Conservation (phyloP, 2,113 vertebrate species). For the Oryzias woworae region DNA sequence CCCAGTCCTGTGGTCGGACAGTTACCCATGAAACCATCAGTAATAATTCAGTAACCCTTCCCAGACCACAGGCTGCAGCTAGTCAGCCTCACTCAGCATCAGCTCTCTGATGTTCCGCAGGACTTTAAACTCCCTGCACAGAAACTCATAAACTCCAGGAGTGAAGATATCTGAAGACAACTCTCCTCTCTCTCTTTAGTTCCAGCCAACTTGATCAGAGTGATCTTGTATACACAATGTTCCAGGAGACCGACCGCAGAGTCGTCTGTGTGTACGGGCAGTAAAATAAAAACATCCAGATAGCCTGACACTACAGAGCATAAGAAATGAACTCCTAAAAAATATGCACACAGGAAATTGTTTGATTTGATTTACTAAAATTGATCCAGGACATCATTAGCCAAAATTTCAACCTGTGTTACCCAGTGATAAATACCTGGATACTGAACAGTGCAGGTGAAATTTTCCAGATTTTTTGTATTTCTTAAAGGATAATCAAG, state of each 20-base stretch:
- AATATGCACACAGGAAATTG: too few relatives aligned
- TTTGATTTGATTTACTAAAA: too few relatives aligned
- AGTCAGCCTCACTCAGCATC: conserved; percentile 73
- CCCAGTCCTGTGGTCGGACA: conserved; percentile 75
- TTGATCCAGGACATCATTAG: too few relatives aligned
- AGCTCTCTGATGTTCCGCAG: conserved; percentile 70
- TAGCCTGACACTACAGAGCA: background rate
- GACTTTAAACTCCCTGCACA: conserved; percentile 68
- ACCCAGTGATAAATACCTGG: too few relatives aligned
- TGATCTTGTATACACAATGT: conserved; percentile 6
- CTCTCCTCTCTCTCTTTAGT: conserved; percentile 27
- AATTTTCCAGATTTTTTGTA: too few relatives aligned
- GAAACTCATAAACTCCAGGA: conserved; percentile 50
- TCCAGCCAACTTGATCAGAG: conserved; percentile 41
- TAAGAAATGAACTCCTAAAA: conserved; percentile 6
- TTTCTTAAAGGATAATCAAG: too few relatives aligned
- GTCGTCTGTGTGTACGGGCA: background rate
- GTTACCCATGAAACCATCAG: conserved; percentile 80
- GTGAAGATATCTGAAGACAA: conserved; percentile 56
- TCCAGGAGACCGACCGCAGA: conserved; percentile 5
- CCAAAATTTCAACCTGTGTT: too few relatives aligned
- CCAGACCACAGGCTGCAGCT: conserved; percentile 71
- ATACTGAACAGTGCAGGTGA: too few relatives aligned
- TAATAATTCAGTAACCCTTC: conserved; percentile 83
- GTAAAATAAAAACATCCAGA: conserved; percentile 3